Evolutionary conservation across 2,888 invertebrate genomes (phyloP).

Genomic region (Conus canariensis): DNA sequence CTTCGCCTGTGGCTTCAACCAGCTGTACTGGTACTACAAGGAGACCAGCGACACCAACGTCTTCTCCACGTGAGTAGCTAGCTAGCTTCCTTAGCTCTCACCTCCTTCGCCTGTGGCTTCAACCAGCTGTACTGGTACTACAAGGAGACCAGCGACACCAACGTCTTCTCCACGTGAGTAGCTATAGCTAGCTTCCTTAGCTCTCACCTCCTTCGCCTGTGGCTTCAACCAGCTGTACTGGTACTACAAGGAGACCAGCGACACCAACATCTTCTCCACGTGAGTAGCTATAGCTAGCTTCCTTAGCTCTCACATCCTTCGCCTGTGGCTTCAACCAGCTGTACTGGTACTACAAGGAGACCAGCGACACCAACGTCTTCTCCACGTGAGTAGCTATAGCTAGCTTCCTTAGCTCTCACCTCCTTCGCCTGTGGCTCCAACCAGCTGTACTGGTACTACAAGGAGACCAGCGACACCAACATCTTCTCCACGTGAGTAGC

Average conservation of each 20-base stretch:
- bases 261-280: conserved; percentile 68
- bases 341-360: conserved; percentile 80
- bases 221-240: conserved; percentile 87
- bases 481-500: conserved; percentile 71
- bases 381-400: conserved; percentile 67
- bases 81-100: conserved; percentile 57
- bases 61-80: conserved; percentile 70
- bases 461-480: conserved; percentile 60
- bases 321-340: conserved; percentile 87
- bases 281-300: conserved; percentile 55
- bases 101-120: conserved; percentile 82
- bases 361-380: conserved; percentile 61
- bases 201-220: conserved; percentile 80
- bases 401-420: conserved; percentile 72
- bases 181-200: too few relatives aligned
- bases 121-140: conserved; percentile 86
- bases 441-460: conserved; percentile 84
- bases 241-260: conserved; percentile 78
- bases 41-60: conserved; percentile 58
- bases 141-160: conserved; percentile 65
- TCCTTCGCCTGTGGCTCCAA: conserved; percentile 84
- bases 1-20: conserved; percentile 86
- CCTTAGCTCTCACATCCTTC: conserved; percentile 79
- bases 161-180: conserved; percentile 72
- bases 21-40: conserved; percentile 82